These are phyloP conservation scores for Megaceryle torquata DNA, from an alignment of 2,113 vertebrate genomes.

Conservation along the genomic window DNA sequence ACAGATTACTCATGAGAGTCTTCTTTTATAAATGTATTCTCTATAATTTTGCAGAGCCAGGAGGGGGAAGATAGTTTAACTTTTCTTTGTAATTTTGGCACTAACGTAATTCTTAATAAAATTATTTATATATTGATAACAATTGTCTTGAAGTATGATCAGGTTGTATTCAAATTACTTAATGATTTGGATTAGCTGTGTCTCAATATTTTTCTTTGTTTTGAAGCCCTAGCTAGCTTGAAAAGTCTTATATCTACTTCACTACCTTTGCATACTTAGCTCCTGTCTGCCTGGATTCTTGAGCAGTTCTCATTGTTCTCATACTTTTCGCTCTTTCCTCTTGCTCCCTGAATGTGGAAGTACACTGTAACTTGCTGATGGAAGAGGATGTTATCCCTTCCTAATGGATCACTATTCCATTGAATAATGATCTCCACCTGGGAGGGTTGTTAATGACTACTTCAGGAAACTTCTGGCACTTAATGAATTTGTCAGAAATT, in stretches of 20 bases:
- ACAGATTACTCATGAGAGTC: not conserved
- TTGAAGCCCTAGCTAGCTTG: not conserved
- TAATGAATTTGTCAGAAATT: constrained; percentile 7
- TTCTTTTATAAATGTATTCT: not conserved
- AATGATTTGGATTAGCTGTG: not conserved
- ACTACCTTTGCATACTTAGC: not conserved
- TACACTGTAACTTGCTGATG: not conserved
- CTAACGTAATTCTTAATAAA: not conserved
- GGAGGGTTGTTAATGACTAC: not conserved
- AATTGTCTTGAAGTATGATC: not conserved
- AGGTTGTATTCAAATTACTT: not conserved
- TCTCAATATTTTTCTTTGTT: not conserved
- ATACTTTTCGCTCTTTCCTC: not conserved
- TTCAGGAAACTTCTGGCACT: constrained; percentile 31
- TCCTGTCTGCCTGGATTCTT: not conserved
- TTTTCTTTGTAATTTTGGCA: not conserved
- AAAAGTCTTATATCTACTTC: not conserved
- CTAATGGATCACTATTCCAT: not conserved
- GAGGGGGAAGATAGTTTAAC: not conserved
- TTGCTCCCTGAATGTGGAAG: not conserved
- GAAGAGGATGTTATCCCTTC: constrained; percentile 33
- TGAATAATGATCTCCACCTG: constrained; percentile 1
- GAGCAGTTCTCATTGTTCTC: constrained; percentile 7
- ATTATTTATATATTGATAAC: not conserved
- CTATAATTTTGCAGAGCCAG: not conserved